These are phyloP conservation scores for Macrophya annulata DNA, from an alignment of 2,888 invertebrate species.

Conservation along the genomic window DNA sequence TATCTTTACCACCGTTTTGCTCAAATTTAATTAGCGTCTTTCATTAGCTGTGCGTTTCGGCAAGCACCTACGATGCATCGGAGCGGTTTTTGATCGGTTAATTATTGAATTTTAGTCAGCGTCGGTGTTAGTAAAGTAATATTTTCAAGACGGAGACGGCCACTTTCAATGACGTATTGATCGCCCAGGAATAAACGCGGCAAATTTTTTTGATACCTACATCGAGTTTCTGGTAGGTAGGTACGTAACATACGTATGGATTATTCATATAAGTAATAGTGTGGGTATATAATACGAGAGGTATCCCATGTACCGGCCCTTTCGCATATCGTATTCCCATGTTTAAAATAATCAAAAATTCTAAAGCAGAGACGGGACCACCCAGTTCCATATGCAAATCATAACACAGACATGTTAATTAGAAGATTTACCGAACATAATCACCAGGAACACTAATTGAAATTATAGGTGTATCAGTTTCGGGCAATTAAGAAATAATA, in stretches of 20 bases:
- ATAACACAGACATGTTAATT: conserved; percentile 62
- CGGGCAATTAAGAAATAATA: conserved; percentile 64
- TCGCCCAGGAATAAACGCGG: neutral
- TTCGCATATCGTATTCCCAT: conserved; percentile 31
- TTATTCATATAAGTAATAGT: neutral
- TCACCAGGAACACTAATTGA: conserved; percentile 66
- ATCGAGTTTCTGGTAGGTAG: neutral
- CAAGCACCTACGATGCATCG: neutral
- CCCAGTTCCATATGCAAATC: conserved; percentile 58
- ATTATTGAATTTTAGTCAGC: conserved; percentile 2
- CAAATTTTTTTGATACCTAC: neutral
- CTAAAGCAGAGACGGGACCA: conserved; percentile 37
- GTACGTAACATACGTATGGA: neutral
- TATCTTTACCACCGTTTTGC: neutral
- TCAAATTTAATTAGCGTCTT: conserved; percentile 35
- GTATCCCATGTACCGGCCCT: neutral
- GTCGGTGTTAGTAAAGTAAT: neutral
- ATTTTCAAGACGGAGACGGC: neutral
- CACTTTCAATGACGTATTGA: neutral
- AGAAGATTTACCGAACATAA: conserved; percentile 61
- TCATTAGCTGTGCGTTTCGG: conserved; percentile 12
- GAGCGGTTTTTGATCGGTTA: conserved; percentile 8
- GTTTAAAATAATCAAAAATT: conserved; percentile 27
- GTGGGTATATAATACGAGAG: neutral
- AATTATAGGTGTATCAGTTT: conserved; percentile 69